Percentiles rank a stretch among this genome's conserved stretches.
These are phyloP conservation scores for Hippocampus zosterae DNA, from an alignment of 2,113 vertebrate genomes.

Conservation along the genomic window DNA sequence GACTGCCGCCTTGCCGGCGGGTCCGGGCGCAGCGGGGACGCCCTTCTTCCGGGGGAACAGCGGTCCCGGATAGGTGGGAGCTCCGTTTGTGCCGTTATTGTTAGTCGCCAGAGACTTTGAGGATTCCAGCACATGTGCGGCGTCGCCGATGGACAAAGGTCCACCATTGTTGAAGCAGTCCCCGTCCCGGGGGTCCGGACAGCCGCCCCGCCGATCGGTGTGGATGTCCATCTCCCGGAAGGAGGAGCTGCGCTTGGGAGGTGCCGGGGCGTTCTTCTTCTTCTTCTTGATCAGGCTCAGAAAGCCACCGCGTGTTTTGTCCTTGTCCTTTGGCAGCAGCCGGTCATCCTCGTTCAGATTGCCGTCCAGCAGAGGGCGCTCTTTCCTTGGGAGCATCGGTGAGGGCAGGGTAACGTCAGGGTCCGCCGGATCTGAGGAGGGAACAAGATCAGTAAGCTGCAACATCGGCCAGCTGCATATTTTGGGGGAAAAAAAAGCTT, in stretches of 20 bases:
- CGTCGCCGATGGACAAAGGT: slow-evolving; percentile 34
- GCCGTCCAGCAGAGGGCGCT: slow-evolving; percentile 75
- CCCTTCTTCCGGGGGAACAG: slow-evolving; percentile 83
- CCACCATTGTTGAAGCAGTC: slow-evolving; percentile 75
- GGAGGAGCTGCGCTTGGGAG: slow-evolving; percentile 93
- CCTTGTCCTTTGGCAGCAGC: slow-evolving; percentile 86
- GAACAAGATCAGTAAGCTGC: slow-evolving; percentile 1
- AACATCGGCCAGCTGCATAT: too few relatives aligned
- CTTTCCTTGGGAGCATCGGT: slow-evolving; percentile 87
- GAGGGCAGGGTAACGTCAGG: slow-evolving; percentile 78
- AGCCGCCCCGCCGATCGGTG: slow-evolving; percentile 65
- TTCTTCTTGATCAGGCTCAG: slow-evolving; percentile 94
- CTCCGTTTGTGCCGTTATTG: slow-evolving; percentile 81
- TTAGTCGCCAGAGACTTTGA: slow-evolving; percentile 70
- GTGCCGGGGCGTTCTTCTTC: slow-evolving; percentile 88
- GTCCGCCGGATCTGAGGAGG: slow-evolving; percentile 77
- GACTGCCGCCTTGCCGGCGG: slow-evolving; percentile 60
- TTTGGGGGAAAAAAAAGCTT: background rate
- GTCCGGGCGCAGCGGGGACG: slow-evolving; percentile 62
- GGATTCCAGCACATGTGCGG: slow-evolving; percentile 57
- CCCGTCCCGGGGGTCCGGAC: slow-evolving; percentile 66
- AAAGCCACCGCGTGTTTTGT: slow-evolving; percentile 83
- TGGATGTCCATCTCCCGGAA: slow-evolving; percentile 85
- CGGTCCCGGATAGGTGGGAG: slow-evolving; percentile 72
- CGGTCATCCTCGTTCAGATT: slow-evolving; percentile 88